These are phyloP conservation scores for Eulithis testata DNA, from an alignment of 2,888 invertebrate species.

Conservation along the genomic window DNA sequence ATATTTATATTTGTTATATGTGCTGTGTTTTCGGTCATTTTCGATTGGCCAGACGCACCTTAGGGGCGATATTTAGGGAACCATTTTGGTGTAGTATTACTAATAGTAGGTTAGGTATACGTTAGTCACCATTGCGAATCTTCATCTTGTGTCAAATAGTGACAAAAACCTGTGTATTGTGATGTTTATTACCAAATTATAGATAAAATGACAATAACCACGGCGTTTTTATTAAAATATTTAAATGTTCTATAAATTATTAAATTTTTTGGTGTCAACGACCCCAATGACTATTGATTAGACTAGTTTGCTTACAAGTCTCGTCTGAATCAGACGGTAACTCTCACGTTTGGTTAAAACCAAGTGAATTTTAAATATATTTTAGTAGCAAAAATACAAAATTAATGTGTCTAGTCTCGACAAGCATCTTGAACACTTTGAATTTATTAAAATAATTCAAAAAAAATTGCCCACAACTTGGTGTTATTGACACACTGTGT, in stretches of 20 bases:
- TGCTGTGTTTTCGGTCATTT: slow-evolving; percentile 48
- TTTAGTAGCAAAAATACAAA: slow-evolving; percentile 4
- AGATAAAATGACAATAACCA: slow-evolving; percentile 30
- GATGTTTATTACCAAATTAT: slow-evolving; percentile 16
- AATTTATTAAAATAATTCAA: too few species aligned
- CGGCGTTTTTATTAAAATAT: slow-evolving; percentile 37
- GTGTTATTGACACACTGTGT: too few species aligned
- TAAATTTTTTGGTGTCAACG: slow-evolving; percentile 36
- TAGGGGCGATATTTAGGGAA: slow-evolving; percentile 49
- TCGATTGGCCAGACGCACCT: slow-evolving; percentile 62
- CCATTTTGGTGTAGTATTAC: slow-evolving; percentile 35
- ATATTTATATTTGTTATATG: slow-evolving; percentile 58
- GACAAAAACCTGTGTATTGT: slow-evolving; percentile 10
- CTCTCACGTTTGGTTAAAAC: slow-evolving; percentile 27
- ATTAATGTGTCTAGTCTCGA: slow-evolving; percentile 14
- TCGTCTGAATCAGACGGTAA: slow-evolving; percentile 27
- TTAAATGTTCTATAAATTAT: slow-evolving; percentile 43
- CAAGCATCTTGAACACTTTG: too few species aligned
- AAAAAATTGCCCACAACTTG: too few species aligned
- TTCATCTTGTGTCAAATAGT: neutral
- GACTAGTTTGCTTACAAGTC: slow-evolving; percentile 34
- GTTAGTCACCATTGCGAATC: slow-evolving; percentile 3
- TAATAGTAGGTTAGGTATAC: neutral
- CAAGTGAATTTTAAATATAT: slow-evolving; percentile 13
- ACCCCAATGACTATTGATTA: slow-evolving; percentile 38